Evolutionary conservation across 2,888 invertebrate genomes (phyloP), one percentile per base, ranked within the genome.

Genomic region (Lutraria lutraria): DNA sequence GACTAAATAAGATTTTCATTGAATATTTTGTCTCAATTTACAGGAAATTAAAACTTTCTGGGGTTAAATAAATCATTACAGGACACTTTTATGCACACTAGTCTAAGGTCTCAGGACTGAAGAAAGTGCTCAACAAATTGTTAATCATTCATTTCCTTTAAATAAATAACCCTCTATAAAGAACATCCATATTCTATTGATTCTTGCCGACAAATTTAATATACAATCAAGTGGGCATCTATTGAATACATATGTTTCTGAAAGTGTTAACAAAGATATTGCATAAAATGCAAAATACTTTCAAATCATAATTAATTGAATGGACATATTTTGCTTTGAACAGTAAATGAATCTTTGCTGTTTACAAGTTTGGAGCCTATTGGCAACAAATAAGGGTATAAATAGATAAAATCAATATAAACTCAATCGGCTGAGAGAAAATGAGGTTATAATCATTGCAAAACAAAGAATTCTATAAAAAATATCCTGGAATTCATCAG

Each of bases 391-490:
- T 25, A 68, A n/a, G 63, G n/a, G 25, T 68, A 25, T 25, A 68
- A 68, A 68, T 68, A 68, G 63, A 68, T 25, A 25, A 68, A 68
- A 68, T 68, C 63, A 68, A 68, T 68, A 10, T n/a, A 12, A 68
- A 68, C 25, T 68, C 63, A 68, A 13, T 68, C 63, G 25, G n/a
- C 63, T 25, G n/a, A 25, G 63, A 25, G 63, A n/a, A 68, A 12
- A n/a, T 3, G 25, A 68, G 25, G n/a, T 68, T 68, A 68, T 25
- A 68, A 68, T 8, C 25, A 25, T 25, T n/a, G 25, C 63, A 68
- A 68, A 68, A 68, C 25, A 25, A 68, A 68, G 63, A 68, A 25
- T 68, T 68, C 63, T 25, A 25, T 68, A 68, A 68, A 68, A 56
- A 68, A 68, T 43, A 43, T 68, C 25, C 25, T 68, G 63, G 63